These are phyloP conservation scores for Microplitis mediator DNA, from an alignment of 1,140 invertebrate species.

Conservation along the genomic window DNA sequence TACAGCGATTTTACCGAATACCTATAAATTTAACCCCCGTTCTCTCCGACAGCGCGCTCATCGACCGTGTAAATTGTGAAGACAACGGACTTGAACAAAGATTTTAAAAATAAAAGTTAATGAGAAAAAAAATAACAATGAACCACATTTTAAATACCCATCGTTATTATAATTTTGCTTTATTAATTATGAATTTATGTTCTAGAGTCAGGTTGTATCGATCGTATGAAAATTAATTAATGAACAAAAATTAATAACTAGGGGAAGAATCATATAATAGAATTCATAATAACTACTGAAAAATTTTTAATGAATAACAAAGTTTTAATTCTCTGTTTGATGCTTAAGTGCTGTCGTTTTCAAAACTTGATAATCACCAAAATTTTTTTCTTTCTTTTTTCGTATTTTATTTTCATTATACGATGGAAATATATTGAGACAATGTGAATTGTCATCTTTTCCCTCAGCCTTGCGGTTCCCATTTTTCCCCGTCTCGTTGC, in stretches of 20 bases:
- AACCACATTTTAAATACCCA: not conserved
- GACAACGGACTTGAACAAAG: not conserved
- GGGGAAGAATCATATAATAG: not conserved
- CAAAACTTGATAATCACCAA: constrained; percentile 46
- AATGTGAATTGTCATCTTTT: too few species aligned
- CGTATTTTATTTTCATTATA: constrained; percentile 45
- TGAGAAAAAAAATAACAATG: not conserved
- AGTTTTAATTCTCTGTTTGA: constrained; percentile 53
- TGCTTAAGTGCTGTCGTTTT: constrained; percentile 55
- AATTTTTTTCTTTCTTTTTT: constrained; percentile 28
- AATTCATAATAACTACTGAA: constrained; percentile 14
- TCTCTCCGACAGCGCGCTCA: not conserved
- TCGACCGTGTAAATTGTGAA: constrained; percentile 5
- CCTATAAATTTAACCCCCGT: not conserved
- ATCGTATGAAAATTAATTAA: not conserved
- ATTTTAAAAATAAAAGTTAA: not conserved
- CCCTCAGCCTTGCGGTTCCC: too few species aligned
- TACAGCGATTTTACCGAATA: not conserved
- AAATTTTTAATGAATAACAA: constrained; percentile 34
- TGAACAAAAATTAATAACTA: not conserved
- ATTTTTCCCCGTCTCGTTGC: too few species aligned
- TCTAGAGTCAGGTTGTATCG: too few species aligned
- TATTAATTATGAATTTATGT: not conserved
- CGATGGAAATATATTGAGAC: too few species aligned
- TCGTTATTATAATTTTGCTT: not conserved